phyloP scores from a whole-genome alignment of 2,797 vertebrate genomes.

The Dicrostonyx torquatus region DNA sequence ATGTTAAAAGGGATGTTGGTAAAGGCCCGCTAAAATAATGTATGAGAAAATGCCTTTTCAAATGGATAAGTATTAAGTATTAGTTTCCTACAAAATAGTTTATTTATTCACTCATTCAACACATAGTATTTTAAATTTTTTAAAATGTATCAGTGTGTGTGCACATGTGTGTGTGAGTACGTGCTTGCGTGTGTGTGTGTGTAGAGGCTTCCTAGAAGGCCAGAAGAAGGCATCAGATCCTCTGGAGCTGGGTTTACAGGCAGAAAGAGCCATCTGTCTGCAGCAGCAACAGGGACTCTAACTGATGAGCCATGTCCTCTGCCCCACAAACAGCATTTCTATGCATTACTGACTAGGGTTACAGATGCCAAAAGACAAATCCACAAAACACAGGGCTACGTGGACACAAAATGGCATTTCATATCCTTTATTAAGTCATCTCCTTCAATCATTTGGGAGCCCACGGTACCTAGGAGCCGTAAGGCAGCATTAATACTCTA shows the following conservation, averaged over 20 bases:
- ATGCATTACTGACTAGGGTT: background rate
- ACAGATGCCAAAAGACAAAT: background rate
- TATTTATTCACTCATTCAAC: slow-evolving; percentile 31
- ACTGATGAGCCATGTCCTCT: background rate
- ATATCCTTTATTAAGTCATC: slow-evolving; percentile 44
- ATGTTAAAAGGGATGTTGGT: background rate
- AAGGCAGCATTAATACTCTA: slow-evolving; percentile 66
- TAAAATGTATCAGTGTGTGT: background rate
- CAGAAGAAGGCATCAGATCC: too few relatives aligned
- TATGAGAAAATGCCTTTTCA: slow-evolving; percentile 19
- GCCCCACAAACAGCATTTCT: background rate
- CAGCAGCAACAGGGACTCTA: background rate
- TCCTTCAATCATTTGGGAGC: slow-evolving; percentile 29
- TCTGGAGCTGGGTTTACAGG: background rate
- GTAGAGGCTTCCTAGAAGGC: background rate
- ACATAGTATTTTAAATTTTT: background rate
- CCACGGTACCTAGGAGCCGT: background rate
- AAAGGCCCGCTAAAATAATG: background rate
- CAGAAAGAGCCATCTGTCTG: background rate
- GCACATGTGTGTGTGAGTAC: background rate
- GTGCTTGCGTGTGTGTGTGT: background rate
- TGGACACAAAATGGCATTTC: slow-evolving; percentile 1
- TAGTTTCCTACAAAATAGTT: slow-evolving; percentile 45
- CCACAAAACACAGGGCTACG: background rate
- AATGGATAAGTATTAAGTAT: background rate